Conservation (phyloP, 1,140 invertebrate species). For the Drosophila hydei region DNA sequence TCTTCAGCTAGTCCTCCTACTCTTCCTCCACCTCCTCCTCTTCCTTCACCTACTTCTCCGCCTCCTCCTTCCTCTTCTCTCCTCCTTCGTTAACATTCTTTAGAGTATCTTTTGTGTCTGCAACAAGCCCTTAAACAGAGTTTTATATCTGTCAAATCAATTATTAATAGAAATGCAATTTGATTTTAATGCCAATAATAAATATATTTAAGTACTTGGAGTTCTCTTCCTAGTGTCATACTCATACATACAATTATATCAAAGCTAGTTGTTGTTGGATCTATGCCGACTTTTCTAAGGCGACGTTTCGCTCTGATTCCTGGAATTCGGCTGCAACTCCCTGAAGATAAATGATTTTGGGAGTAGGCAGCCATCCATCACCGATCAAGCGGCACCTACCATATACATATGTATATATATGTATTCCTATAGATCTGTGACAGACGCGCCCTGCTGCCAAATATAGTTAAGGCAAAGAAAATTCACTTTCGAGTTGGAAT, state of each 20-base stretch:
- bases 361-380: constrained; percentile 67
- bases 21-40: too few relatives aligned
- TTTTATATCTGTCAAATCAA: too few relatives aligned
- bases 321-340: constrained; percentile 58
- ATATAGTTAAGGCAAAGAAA: constrained; percentile 62
- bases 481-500: constrained; percentile 50
- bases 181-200: too few relatives aligned
- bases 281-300: neutral
- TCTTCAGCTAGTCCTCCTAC: too few relatives aligned
- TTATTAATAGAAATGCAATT: too few relatives aligned
- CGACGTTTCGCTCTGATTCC: constrained; percentile 69
- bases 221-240: neutral
- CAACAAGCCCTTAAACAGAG: too few relatives aligned
- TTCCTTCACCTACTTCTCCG: too few relatives aligned
- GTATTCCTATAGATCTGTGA: neutral
- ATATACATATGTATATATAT: constrained; percentile 7
- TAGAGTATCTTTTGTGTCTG: too few relatives aligned
- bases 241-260: too few relatives aligned
- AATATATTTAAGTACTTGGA: too few relatives aligned
- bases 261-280: neutral
- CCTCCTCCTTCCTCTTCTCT: too few relatives aligned
- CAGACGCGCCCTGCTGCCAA: constrained; percentile 52
- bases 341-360: constrained; percentile 69
- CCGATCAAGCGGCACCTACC: constrained; percentile 62
- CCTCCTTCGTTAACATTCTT: too few relatives aligned